Evolutionary conservation across 2,797 vertebrate species (phyloP).

Genomic region (Leptatherina wallacei): DNA sequence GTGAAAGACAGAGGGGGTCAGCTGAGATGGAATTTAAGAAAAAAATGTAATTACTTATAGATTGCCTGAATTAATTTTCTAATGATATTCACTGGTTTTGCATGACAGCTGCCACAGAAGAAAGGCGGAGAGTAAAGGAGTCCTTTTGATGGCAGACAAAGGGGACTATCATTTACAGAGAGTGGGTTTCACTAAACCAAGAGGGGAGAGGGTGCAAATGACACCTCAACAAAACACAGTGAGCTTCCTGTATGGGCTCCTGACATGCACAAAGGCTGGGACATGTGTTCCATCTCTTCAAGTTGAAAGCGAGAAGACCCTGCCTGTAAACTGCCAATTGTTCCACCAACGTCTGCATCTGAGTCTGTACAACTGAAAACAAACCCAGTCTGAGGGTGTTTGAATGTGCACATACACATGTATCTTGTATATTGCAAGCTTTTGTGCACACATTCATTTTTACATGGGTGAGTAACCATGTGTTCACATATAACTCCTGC

Average conservation of each 20-base stretch:
- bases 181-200: conserved; percentile 83
- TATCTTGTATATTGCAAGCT: neutral
- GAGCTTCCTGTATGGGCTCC: conserved; percentile 86
- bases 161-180: conserved; percentile 86
- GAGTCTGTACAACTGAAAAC: conserved; percentile 34
- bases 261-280: conserved; percentile 84
- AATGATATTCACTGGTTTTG: conserved; percentile 89
- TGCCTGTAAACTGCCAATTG: conserved; percentile 60
- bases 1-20: conserved; percentile 69
- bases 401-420: conserved; percentile 9
- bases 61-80: conserved; percentile 90
- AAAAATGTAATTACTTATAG: conserved; percentile 87
- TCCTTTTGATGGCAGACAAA: conserved; percentile 89
- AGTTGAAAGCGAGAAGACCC: conserved; percentile 61
- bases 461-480: neutral
- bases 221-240: conserved; percentile 89
- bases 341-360: conserved; percentile 53
- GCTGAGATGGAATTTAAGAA: conserved; percentile 52
- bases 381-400: conserved; percentile 26
- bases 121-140: conserved; percentile 80
- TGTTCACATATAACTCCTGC: neutral
- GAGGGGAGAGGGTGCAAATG: conserved; percentile 88
- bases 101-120: conserved; percentile 89
- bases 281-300: conserved; percentile 87
- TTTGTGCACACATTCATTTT: neutral